These are phyloP conservation scores for Pagrus major DNA, from an alignment of 2,113 vertebrate species.

Conservation along the genomic window DNA sequence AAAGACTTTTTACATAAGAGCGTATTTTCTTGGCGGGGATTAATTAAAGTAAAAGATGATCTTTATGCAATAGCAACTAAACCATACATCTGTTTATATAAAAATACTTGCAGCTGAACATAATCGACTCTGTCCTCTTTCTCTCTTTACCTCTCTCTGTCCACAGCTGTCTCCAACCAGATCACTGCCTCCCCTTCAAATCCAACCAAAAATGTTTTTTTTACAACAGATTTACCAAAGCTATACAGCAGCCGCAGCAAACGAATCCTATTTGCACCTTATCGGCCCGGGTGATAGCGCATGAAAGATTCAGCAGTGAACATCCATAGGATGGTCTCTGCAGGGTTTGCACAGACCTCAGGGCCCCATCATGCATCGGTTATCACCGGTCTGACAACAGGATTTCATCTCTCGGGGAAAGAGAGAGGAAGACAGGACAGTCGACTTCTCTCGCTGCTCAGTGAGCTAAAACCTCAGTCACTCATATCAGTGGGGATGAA, in stretches of 20 bases:
- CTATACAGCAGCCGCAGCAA: slow-evolving; percentile 32
- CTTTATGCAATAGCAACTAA: not conserved
- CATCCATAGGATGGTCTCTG: slow-evolving; percentile 36
- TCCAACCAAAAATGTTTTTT: slow-evolving; percentile 34
- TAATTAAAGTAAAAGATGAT: slow-evolving; percentile 1
- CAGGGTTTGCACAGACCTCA: slow-evolving; percentile 45
- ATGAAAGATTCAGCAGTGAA: slow-evolving; percentile 64
- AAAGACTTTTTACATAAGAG: not conserved
- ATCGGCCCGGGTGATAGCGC: slow-evolving; percentile 41
- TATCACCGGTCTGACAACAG: slow-evolving; percentile 51
- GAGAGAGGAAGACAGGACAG: slow-evolving; percentile 26
- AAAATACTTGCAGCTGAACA: slow-evolving; percentile 6
- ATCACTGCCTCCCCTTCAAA: slow-evolving; percentile 15
- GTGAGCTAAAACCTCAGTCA: slow-evolving; percentile 55
- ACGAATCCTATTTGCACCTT: slow-evolving; percentile 71
- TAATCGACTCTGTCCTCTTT: not conserved
- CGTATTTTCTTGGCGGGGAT: not conserved
- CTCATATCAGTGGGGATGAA: slow-evolving; percentile 53
- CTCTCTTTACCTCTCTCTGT: not conserved
- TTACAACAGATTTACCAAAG: slow-evolving; percentile 53
- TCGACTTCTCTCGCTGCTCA: slow-evolving; percentile 35
- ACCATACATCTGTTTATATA: not conserved
- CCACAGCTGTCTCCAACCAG: not conserved
- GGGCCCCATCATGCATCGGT: slow-evolving; percentile 36
- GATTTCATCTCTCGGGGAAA: slow-evolving; percentile 42